Base-by-base conservation (phyloP, 1,140 invertebrate species). In the Drosophila athabasca region DNA sequence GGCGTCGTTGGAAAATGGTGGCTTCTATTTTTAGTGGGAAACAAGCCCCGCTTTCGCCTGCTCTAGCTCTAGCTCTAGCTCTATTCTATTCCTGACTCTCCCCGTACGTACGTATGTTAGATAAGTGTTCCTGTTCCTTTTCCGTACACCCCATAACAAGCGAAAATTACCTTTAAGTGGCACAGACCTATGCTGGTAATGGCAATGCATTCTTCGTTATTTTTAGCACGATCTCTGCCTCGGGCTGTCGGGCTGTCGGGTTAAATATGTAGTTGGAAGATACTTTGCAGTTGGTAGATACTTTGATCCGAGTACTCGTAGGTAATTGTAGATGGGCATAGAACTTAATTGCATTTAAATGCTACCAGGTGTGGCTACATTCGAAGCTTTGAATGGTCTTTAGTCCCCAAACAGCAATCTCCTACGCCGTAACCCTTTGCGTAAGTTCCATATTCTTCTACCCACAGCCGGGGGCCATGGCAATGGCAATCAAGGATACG, bases 151-250 rank as follows among this genome's bases (percentile, higher is more conserved):
- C 78, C 79, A 78, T 87, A 87, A 87, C 82, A 76, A 80, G 83
- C 64, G 78, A 76, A 87, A 87, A 87, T 87, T 87, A 80, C 74
- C 78, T 85, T 82, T 87, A 87, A 87, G 82, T 87, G 82, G 64
- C 72, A 49, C 61, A 45, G 51, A 44, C 24, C 5, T 4, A 5
- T 26, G 62, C 15, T 59, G 9, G 41, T 57, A 22, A 44, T 79
- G 68, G 67, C 59, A 82, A 72, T 87, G 78, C 82, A 65, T 78
- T 79, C 69, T 74, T 75, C 62, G 84, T 87, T 87, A 87, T 87
- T 87, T 87, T 82, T 87, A 87, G 82, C 82, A 87, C 82, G 82
- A 87, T 87, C 82, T 78, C 45, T 31, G 50, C 52, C 72, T 65
- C 53, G 59, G 48, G 17, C 17, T 19, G 17, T 19, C 17, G 17